phyloP scores from a whole-genome alignment of 2,888 invertebrate genomes.

The Lissonota sp. region DNA sequence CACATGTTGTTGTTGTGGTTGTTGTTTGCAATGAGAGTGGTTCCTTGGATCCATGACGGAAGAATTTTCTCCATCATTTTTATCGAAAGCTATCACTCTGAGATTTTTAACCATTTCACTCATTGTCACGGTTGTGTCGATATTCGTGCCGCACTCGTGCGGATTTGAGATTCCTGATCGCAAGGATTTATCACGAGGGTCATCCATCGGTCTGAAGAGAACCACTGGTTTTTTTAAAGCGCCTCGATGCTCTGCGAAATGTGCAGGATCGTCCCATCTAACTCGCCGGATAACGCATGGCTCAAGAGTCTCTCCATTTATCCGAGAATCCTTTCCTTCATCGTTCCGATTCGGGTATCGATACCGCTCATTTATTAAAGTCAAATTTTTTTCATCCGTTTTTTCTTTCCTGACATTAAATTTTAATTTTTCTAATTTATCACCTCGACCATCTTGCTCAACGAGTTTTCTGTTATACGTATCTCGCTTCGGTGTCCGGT shows the following conservation, averaged over 20 bases:
- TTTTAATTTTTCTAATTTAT: too few relatives aligned
- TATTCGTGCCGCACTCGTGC: not conserved
- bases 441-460: too few relatives aligned
- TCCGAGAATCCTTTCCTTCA: too few relatives aligned
- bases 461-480: too few relatives aligned
- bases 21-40: not conserved
- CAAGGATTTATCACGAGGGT: not conserved
- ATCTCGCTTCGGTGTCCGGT: too few relatives aligned
- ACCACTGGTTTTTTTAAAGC: conserved; percentile 38
- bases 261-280: too few relatives aligned
- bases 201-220: conserved; percentile 52
- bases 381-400: too few relatives aligned
- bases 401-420: too few relatives aligned
- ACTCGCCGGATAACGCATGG: too few relatives aligned
- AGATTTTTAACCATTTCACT: conserved; percentile 36
- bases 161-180: not conserved
- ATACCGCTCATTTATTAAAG: too few relatives aligned
- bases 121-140: not conserved
- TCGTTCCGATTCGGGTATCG: too few relatives aligned
- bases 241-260: not conserved
- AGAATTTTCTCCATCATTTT: not conserved
- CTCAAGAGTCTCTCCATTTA: too few relatives aligned
- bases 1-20: not conserved
- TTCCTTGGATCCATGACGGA: not conserved
- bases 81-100: conserved; percentile 24